Evolutionary conservation across 53 echinoderm and acorn worm species (phyloP), one percentile per base, ranked within the genome.

Genomic region (Actinopyga echinites): DNA sequence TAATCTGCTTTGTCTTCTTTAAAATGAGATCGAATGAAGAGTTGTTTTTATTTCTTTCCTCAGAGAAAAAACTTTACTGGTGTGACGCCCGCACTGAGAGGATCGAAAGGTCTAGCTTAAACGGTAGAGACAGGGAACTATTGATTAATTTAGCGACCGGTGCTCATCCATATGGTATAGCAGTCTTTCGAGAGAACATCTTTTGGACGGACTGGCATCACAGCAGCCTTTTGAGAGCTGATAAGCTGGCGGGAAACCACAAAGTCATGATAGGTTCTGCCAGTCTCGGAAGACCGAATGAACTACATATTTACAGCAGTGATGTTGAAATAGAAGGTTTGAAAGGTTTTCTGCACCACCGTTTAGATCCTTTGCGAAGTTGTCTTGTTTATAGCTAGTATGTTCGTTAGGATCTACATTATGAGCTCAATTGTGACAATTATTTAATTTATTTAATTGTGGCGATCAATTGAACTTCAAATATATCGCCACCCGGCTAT

Each of bases 61-160:
- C 82, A 95, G 95, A 26, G 15, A 74, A 83, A 32, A 83, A 75
- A 13, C 55, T 96, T 19, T 96, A 96, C 78, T 96, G 96, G 96
- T 85, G 87, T 57, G 91, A 96, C 53, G 93, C 89, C 23, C 77
- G 57, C 10, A 13, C 63, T 0, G 82, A 91, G 43, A 86, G 11
- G 30, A 87, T 96, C 10, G 96, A 96, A 69, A 78, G 69, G 17
- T 56, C 83, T 19, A 85, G 91, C 57, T 83, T 93, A 25, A 67
- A 83, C 45, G 92, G 89, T 3, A 65, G 64, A 5, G 60, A 84
- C 21, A 80, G 91, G 30, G 85, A 69, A 3, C 40, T 75, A 2
- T 49, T 91, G 19, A 73, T 86, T 15, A 49, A 83, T 31, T 83
- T 93, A 1, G 86, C 60, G 0, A 55, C 57, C 9, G 69, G 49